Percentiles rank a stretch among this genome's conserved stretches.
These are phyloP conservation scores for Andrena trimmerana DNA, from an alignment of 2,888 invertebrate species.

Conservation along the genomic window DNA sequence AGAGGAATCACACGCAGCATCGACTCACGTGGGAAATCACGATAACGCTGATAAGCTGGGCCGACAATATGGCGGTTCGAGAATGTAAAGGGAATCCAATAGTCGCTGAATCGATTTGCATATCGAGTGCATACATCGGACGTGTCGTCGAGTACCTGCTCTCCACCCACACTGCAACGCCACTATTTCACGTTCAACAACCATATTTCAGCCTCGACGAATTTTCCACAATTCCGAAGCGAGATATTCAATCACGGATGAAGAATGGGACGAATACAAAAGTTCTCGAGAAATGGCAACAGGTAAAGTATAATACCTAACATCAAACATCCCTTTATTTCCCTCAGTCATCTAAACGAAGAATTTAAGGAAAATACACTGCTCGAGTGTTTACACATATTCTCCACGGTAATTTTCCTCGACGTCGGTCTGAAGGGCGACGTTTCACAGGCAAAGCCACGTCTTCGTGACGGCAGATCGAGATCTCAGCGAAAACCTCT, in stretches of 20 bases:
- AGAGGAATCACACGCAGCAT: not conserved
- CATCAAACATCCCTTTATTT: not conserved
- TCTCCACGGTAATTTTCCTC: constrained; percentile 52
- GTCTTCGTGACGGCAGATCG: constrained; percentile 67
- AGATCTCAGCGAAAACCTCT: constrained; percentile 61
- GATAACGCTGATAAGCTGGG: constrained; percentile 47
- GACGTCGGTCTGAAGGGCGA: constrained; percentile 16
- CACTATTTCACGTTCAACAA: constrained; percentile 3
- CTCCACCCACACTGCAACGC: not conserved
- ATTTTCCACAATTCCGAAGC: not conserved
- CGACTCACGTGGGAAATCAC: constrained; percentile 65
- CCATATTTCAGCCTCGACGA: not conserved
- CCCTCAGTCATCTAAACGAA: not conserved
- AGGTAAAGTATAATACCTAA: not conserved
- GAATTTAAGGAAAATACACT: not conserved
- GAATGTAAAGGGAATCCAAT: constrained; percentile 26
- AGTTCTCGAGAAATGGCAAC: not conserved
- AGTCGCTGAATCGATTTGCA: constrained; percentile 51
- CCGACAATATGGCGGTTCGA: constrained; percentile 37
- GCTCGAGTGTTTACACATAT: not conserved
- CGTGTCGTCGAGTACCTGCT: not conserved
- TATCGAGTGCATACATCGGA: constrained; percentile 34
- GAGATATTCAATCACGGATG: not conserved
- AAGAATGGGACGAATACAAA: not conserved
- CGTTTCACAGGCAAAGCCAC: constrained; percentile 37